Percentiles rank a stretch among this genome's conserved stretches.
Evolutionary conservation across 1,140 invertebrate species (phyloP).

Genomic region (Philopotamus ludificatus): DNA sequence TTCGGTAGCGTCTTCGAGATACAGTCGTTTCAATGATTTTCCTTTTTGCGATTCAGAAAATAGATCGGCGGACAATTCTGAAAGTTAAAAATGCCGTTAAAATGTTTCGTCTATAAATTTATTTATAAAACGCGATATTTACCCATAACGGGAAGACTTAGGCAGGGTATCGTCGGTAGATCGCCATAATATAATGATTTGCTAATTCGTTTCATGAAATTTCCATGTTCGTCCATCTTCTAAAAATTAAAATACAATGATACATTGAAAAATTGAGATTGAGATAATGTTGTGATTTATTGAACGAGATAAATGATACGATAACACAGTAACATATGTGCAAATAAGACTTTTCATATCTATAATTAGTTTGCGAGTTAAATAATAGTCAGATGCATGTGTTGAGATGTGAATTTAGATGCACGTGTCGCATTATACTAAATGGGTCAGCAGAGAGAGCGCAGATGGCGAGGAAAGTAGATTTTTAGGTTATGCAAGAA

Average conservation of each 20-base stretch:
- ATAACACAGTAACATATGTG: no score
- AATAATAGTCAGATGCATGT: no score
- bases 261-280: conserved; percentile 11
- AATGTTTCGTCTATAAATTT: no score
- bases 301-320: background rate
- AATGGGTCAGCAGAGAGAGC: no score
- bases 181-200: conserved; percentile 86
- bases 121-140: no score
- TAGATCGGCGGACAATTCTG: conserved; percentile 80
- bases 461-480: no score
- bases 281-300: background rate
- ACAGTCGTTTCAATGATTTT: conserved; percentile 74
- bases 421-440: no score
- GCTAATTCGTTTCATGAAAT: conserved; percentile 73
- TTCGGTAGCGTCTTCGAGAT: conserved; percentile 74
- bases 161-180: conserved; percentile 65
- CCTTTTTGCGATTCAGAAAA: conserved; percentile 71
- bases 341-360: no score
- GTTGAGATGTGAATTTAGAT: no score
- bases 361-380: no score
- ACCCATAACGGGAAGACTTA: conserved; percentile 80
- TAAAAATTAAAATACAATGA: conserved; percentile 48
- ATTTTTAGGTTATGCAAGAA: no score
- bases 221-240: conserved; percentile 67
- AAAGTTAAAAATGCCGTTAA: no score